A percentile compares a stretch with the other conserved stretches of the same genome.
Evolutionary conservation across 2,797 vertebrate genomes (phyloP).

Genomic region (Megalops cyprinoides): DNA sequence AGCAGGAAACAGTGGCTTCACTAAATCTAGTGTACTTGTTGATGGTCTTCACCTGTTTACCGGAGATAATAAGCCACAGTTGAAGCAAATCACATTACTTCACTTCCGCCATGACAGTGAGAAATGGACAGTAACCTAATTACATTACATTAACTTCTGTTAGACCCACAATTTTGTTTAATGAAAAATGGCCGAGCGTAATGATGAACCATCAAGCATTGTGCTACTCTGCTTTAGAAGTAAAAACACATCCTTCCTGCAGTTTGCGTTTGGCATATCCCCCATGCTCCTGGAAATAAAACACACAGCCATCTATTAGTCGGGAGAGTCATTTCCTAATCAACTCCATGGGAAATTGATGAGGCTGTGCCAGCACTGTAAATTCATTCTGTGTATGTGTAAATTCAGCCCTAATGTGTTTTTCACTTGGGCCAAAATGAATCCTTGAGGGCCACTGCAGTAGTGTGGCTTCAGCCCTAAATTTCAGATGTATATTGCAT

Average conservation of each 20-base stretch:
- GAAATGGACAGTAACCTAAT: conserved; percentile 13
- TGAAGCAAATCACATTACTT: conserved; percentile 1
- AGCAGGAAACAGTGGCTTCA: neutral
- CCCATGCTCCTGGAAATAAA: neutral
- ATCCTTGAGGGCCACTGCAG: conserved; percentile 23
- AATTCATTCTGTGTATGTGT: conserved; percentile 18
- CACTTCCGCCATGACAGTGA: neutral
- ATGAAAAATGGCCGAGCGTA: neutral
- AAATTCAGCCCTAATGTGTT: conserved; percentile 34
- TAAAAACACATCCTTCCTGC: neutral
- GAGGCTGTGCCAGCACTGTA: neutral
- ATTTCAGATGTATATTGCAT: conserved; percentile 40
- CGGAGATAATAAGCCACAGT: neutral
- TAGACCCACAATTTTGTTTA: neutral
- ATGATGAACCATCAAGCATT: neutral
- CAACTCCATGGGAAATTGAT: conserved; percentile 6
- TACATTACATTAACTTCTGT: neutral
- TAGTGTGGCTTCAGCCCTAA: neutral
- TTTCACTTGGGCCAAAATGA: conserved; percentile 3
- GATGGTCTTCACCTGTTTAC: conserved; percentile 8
- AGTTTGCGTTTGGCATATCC: neutral
- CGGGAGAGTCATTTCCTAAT: conserved; percentile 31
- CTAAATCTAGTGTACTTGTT: neutral
- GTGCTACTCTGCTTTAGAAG: neutral
- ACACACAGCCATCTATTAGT: conserved; percentile 11